These are phyloP conservation scores for Nebria brevicollis DNA, from an alignment of 2,888 invertebrate species.

Conservation along the genomic window DNA sequence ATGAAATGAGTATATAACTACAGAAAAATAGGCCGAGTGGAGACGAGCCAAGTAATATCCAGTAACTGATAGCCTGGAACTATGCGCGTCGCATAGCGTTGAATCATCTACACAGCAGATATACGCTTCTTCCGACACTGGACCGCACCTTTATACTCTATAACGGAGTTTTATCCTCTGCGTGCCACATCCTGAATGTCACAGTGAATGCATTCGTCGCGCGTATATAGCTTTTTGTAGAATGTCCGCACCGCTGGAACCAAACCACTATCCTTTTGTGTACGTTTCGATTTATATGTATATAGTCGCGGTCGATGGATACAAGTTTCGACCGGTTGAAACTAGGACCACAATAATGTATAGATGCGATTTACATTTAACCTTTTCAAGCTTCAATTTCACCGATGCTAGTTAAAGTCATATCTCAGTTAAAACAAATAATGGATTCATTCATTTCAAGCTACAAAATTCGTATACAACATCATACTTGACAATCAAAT, in stretches of 20 bases:
- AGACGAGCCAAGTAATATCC: neutral
- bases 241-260: constrained; percentile 29
- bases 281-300: constrained; percentile 44
- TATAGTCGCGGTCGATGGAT: constrained; percentile 28
- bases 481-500: too few relatives aligned
- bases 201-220: constrained; percentile 36
- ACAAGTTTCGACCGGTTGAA: constrained; percentile 14
- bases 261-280: constrained; percentile 34
- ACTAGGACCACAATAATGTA: neutral
- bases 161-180: neutral
- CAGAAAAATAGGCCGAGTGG: neutral
- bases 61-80: neutral
- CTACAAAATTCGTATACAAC: neutral
- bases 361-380: neutral
- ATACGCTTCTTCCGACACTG: constrained; percentile 2
- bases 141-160: constrained; percentile 7
- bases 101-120: constrained; percentile 12
- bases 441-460: neutral
- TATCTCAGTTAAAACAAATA: constrained; percentile 5
- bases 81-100: constrained; percentile 10
- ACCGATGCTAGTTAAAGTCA: neutral
- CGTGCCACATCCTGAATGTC: constrained; percentile 22
- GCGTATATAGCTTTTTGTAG: constrained; percentile 37
- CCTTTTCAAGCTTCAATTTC: constrained; percentile 3
- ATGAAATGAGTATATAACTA: neutral